Evolutionary conservation across 1,140 invertebrate species (phyloP).

Genomic region (Bilobella aurantiaca): DNA sequence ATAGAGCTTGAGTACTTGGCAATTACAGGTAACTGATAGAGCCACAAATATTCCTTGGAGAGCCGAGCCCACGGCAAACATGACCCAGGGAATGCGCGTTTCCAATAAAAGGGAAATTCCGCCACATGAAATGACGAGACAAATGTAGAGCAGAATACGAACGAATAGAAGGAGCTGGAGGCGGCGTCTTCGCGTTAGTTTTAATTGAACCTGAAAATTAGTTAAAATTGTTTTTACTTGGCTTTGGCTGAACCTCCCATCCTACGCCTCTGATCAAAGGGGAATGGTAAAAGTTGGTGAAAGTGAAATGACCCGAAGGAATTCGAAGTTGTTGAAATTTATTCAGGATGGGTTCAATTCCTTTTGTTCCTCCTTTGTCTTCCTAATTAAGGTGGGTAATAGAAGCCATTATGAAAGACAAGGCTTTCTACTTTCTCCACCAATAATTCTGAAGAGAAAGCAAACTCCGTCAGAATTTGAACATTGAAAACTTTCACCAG

Average conservation of each 20-base stretch:
- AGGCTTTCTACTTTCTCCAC: no score
- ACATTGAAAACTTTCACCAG: no score
- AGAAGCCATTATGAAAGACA: not conserved
- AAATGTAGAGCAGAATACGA: constrained; percentile 45
- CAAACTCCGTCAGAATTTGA: no score
- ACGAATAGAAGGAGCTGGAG: constrained; percentile 52
- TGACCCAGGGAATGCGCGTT: constrained; percentile 38
- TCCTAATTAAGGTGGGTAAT: constrained; percentile 1
- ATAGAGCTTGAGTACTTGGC: constrained; percentile 48
- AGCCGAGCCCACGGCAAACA: constrained; percentile 43
- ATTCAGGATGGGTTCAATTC: not conserved
- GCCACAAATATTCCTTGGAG: constrained; percentile 52
- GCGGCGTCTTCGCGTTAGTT: constrained; percentile 48
- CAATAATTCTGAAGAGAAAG: not conserved
- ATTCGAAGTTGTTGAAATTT: not conserved
- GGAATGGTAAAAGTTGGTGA: not conserved
- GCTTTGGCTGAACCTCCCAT: no score
- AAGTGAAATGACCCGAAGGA: not conserved
- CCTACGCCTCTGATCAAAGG: no score
- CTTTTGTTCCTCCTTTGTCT: constrained; percentile 6
- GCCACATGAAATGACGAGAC: constrained; percentile 27
- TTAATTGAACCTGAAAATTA: constrained; percentile 44
- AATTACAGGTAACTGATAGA: constrained; percentile 55
- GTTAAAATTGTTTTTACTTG: no score
- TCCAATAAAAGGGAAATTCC: constrained; percentile 32